Evolutionary conservation across 2,113 vertebrate genomes (phyloP).

Genomic region (Chaenocephalus aceratus): DNA sequence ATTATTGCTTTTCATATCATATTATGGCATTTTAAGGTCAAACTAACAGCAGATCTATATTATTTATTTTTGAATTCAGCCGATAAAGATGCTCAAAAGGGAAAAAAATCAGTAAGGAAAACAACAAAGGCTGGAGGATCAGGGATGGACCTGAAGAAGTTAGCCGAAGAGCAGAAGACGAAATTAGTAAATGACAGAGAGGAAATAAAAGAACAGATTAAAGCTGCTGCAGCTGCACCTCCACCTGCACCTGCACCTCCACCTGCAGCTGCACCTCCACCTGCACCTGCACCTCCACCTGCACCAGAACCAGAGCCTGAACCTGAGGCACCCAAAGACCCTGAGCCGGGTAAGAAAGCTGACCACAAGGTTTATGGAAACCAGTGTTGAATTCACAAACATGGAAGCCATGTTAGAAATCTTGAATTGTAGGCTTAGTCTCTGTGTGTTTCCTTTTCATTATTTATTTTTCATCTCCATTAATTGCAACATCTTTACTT

Average conservation of each 20-base stretch:
- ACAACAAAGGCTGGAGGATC: conserved; percentile 75
- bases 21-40: neutral
- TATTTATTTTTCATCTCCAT: neutral
- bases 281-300: conserved; percentile 18
- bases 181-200: conserved; percentile 70
- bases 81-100: conserved; percentile 66
- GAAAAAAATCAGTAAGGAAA: conserved; percentile 78
- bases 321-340: neutral
- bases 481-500: neutral
- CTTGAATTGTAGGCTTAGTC: neutral
- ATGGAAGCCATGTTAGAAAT: neutral
- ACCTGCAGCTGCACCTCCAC: conserved; percentile 31
- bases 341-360: conserved; percentile 42
- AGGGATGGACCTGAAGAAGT: conserved; percentile 68
- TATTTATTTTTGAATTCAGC: conserved; percentile 45
- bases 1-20: neutral
- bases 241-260: conserved; percentile 28
- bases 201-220: conserved; percentile 62
- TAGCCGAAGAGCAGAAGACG: conserved; percentile 73
- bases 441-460: neutral
- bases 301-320: neutral
- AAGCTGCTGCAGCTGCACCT: conserved; percentile 44
- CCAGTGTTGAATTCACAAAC: neutral
- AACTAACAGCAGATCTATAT: neutral
- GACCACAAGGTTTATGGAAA: neutral